Base-by-base conservation (phyloP, 2,797 vertebrate genomes). In the Euphonia xanthogaster region DNA sequence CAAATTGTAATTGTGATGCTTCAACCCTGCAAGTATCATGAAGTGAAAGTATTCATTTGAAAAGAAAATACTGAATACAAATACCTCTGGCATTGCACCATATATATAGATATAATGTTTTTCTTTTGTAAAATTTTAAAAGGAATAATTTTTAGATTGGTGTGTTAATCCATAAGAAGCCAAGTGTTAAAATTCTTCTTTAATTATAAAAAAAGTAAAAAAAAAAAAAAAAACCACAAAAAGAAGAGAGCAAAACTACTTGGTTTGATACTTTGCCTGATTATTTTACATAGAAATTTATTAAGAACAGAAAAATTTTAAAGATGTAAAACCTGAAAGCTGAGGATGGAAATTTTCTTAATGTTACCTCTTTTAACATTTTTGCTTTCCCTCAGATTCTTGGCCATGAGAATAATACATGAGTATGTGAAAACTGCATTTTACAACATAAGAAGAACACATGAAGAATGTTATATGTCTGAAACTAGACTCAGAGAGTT, bases 341-440 rank as follows among this genome's bases (percentile, higher is more conserved):
- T 27, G 2, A 66, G 10, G 14, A 47, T 23, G 5, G 14, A 39
- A 75, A 73, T 54, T 44, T 80, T 10, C 14, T 62, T 76, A 53
- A 54, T 42, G 60, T 74, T 74, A 13, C 15, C 2, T 31, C 25
- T 62, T 77, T 48, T 10, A 62, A 62, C 0, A 35, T 18, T 80
- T 50, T 77, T 66, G 4, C 3, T 42, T 68, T 75, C 4, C 20
- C 30, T 65, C 21, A 42, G 4, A 50, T 47, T 45, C 6, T 48
- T 42, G 27, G 10, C 3, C 0, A 0, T 39, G 13, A 5, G 8
- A 65, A 61, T 45, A 68, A 37, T 13, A 21, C 7, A 35, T 3
- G 3, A 76, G 4, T 37, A 23, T 25, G 8, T 16, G 55, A 72
- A 88, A 82, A 15, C 7, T 61, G 8, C 6, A 42, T 82, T 89